These are phyloP conservation scores for Bos indicus DNA, from an alignment of 2,113 vertebrate species.

Conservation along the genomic window DNA sequence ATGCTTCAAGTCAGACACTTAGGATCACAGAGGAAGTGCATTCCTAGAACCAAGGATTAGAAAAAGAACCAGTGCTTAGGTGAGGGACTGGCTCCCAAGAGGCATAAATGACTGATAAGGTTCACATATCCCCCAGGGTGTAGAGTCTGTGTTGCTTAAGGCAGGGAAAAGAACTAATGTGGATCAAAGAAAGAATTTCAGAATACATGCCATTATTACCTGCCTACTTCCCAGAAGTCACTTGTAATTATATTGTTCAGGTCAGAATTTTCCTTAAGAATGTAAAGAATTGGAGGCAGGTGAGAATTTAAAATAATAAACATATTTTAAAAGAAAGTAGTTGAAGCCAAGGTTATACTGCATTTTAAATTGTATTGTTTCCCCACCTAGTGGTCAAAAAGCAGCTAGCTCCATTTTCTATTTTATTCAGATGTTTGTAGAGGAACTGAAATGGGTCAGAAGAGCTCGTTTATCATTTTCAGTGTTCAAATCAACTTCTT, in stretches of 20 bases:
- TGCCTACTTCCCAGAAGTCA: neutral
- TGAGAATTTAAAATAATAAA: neutral
- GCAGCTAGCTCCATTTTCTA: neutral
- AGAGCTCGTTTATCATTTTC: neutral
- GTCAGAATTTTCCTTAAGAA: neutral
- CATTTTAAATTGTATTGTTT: constrained; percentile 60
- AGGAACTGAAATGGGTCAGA: neutral
- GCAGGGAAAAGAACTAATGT: no score
- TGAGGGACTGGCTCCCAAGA: neutral
- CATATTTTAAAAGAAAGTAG: neutral
- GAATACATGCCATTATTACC: neutral
- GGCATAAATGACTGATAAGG: neutral
- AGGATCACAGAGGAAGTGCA: neutral
- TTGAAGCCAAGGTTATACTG: neutral
- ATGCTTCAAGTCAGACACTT: neutral
- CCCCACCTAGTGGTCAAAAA: constrained; percentile 70
- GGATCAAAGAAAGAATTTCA: neutral
- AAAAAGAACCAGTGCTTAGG: neutral
- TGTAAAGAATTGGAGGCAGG: neutral
- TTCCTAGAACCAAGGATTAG: neutral
- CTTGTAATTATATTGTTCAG: neutral
- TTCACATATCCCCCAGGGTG: neutral
- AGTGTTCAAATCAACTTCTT: neutral
- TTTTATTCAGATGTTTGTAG: neutral
- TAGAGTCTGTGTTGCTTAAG: neutral